Evolutionary conservation across 2,113 vertebrate genomes (phyloP), one percentile per base, ranked within the genome.

Genomic region (Agapornis roseicollis): DNA sequence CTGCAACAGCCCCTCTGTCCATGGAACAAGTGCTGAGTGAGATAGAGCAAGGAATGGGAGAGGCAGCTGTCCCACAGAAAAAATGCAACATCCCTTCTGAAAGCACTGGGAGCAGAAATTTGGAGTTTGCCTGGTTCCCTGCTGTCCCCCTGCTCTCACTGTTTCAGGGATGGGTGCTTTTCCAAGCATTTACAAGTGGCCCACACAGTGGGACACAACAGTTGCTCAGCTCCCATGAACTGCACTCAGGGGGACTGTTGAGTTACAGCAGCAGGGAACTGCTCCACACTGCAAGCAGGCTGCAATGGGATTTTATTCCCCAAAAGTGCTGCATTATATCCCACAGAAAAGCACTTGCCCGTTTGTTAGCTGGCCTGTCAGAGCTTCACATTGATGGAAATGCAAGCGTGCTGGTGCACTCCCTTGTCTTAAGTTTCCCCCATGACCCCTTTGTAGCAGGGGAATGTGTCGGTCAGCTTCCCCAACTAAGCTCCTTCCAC

Each of bases 271-370:
- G 93, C 82, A 52, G 2, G 82, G 93, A 93, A 85, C 88, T 69
- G 72, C 92, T 85, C 85, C 55, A 3, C 58, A 74, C 88, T 70
- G 25, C 42, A 44, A 81, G 71, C 6, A 25, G 71, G 65, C 90
- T 96, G 95, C 94, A 96, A 84, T 86, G 88, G 60, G 88, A 96
- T 96, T 97, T 95, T 93, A 94, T 94, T 93, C 88, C 83, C 78
- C 31, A 25, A 55, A 78, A 66, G 80, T 79, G 81, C 85, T 46
- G 33, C 79, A 49, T 47, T 77, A 58, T 9, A 56, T 39, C 71
- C 63, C 68, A 27, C 2, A 69, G 81, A 74, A 93, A 47, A 23
- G 69, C 65, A 58, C 72, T 72, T 25, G 72, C 55, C 81, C 8
- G 5, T n/a, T 52, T 42, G 22, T 22, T 4, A 64, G 29, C 9